These are phyloP conservation scores for Osmerus mordax DNA, from an alignment of 2,113 vertebrate genomes.

Conservation along the genomic window DNA sequence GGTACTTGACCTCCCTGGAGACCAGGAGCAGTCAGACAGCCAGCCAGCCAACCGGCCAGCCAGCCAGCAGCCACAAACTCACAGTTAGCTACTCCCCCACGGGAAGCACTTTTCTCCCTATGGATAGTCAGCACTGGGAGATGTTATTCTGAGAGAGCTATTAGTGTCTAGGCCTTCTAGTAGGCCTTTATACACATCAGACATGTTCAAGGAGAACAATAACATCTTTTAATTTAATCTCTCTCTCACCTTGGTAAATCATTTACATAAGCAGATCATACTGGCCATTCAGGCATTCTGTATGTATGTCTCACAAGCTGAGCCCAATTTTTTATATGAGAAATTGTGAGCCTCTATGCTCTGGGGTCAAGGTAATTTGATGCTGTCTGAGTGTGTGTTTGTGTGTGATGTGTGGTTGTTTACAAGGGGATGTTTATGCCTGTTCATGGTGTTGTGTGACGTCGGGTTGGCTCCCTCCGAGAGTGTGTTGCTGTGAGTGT, in stretches of 20 bases:
- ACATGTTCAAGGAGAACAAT: no score
- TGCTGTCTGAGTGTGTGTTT: slow-evolving; percentile 12
- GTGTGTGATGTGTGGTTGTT: neutral
- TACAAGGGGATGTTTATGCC: slow-evolving; percentile 22
- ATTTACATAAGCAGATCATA: no score
- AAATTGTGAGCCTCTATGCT: slow-evolving; percentile 19
- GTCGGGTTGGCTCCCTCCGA: slow-evolving; percentile 11
- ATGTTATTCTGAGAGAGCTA: slow-evolving; percentile 33
- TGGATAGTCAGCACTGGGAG: slow-evolving; percentile 34
- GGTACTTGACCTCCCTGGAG: slow-evolving; percentile 55
- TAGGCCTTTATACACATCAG: no score
- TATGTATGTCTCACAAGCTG: no score
- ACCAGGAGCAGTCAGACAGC: slow-evolving; percentile 29
- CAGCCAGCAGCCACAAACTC: no score
- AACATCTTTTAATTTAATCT: no score
- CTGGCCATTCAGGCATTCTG: no score
- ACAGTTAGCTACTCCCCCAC: slow-evolving; percentile 7
- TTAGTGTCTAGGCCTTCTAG: no score
- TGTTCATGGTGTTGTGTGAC: slow-evolving; percentile 10
- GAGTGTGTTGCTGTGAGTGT: slow-evolving; percentile 23
- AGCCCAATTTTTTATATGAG: neutral
- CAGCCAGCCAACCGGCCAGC: neutral
- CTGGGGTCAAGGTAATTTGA: slow-evolving; percentile 16
- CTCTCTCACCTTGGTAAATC: no score
- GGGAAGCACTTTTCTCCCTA: slow-evolving; percentile 23